Evolutionary conservation across 2,888 invertebrate species (phyloP).

Genomic region (Xestia c-nigrum): DNA sequence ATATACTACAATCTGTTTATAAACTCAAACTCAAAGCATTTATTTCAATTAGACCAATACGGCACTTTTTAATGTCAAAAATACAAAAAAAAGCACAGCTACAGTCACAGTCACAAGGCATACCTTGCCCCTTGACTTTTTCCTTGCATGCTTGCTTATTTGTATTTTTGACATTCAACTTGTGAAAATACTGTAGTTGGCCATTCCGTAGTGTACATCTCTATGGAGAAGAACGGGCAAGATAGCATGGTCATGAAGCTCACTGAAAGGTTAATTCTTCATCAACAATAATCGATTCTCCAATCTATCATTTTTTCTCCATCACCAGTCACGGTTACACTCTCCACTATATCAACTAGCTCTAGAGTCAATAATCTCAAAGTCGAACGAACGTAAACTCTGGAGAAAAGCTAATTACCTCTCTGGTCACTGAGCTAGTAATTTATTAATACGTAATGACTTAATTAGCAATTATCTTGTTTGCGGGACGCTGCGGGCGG

Average conservation of each 20-base stretch:
- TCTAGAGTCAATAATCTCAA: conserved; percentile 2
- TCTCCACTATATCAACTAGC: neutral
- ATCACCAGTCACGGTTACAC: neutral
- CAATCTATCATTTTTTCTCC: neutral
- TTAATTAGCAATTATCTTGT: conserved; percentile 47
- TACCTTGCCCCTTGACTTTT: too few relatives aligned
- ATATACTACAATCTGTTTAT: too few relatives aligned
- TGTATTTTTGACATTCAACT: too few relatives aligned
- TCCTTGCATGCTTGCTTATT: too few relatives aligned
- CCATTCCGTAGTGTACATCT: too few relatives aligned
- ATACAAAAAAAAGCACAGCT: too few relatives aligned
- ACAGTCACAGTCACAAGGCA: too few relatives aligned
- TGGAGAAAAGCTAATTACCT: conserved; percentile 40
- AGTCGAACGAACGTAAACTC: conserved; percentile 8
- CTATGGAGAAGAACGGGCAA: too few relatives aligned
- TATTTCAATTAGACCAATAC: too few relatives aligned
- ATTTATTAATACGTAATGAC: conserved; percentile 49
- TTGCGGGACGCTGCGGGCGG: conserved; percentile 28
- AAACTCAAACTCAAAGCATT: too few relatives aligned
- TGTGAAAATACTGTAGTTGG: too few relatives aligned
- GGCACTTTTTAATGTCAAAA: too few relatives aligned
- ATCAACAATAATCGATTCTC: neutral
- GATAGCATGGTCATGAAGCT: neutral
- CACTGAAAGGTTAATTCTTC: neutral
- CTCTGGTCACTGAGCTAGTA: conserved; percentile 37